These are phyloP conservation scores for Struthio camelus DNA, from an alignment of 2,113 vertebrate species.

Conservation along the genomic window DNA sequence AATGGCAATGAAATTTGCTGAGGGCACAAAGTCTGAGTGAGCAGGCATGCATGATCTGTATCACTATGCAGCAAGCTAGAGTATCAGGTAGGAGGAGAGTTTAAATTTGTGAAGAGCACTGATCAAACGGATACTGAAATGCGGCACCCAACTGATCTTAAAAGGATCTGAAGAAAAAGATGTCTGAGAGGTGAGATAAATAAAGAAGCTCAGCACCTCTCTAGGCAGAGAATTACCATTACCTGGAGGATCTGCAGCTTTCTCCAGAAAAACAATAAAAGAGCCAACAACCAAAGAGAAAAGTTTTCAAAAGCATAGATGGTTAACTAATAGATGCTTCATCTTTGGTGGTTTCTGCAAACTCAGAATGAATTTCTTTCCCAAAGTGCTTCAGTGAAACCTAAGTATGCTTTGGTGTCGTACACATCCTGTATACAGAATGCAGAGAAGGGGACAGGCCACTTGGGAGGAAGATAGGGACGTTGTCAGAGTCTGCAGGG, in stretches of 20 bases:
- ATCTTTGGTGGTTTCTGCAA: background rate
- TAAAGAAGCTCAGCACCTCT: background rate
- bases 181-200: background rate
- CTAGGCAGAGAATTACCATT: background rate
- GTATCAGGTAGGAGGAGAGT: background rate
- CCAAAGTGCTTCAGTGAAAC: background rate
- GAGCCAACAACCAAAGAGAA: background rate
- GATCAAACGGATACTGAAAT: background rate
- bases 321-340: background rate
- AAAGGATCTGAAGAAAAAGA: background rate
- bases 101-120: background rate
- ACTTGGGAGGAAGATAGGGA: no score
- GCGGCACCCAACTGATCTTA: background rate
- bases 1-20: background rate
- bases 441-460: no score
- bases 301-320: background rate
- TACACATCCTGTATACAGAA: no score
- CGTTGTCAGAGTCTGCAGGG: no score
- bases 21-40: background rate
- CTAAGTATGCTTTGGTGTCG: background rate
- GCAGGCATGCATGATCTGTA: background rate
- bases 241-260: background rate
- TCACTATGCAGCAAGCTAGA: background rate
- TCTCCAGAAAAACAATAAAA: background rate
- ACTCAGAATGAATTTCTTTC: background rate